These are phyloP conservation scores for Diorhabda elongata DNA, from an alignment of 1,140 invertebrate species.

Conservation along the genomic window DNA sequence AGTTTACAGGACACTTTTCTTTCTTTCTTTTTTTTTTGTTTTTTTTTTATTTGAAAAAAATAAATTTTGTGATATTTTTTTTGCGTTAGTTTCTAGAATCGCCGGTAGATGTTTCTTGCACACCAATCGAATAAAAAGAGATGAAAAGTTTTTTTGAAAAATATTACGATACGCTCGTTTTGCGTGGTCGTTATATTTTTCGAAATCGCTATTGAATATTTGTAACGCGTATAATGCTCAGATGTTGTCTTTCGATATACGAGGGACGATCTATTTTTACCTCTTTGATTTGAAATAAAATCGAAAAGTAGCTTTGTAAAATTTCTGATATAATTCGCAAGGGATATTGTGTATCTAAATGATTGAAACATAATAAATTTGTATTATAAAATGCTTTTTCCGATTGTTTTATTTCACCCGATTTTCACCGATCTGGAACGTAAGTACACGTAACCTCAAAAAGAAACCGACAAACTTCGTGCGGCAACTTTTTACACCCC, in stretches of 20 bases:
- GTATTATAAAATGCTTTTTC: constrained; percentile 43
- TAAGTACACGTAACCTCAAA: no score
- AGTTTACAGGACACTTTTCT: constrained; percentile 25
- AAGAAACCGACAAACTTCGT: no score
- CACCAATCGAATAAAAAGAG: constrained; percentile 28
- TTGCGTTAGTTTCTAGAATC: constrained; percentile 20
- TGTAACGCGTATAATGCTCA: constrained; percentile 37
- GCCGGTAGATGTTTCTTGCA: constrained; percentile 2
- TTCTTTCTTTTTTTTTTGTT: no score
- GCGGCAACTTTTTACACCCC: no score
- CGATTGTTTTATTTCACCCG: background rate
- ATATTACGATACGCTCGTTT: constrained; percentile 2
- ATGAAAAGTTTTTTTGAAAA: background rate
- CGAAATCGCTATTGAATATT: constrained; percentile 28
- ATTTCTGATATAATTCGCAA: constrained; percentile 45
- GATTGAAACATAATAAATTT: constrained; percentile 48
- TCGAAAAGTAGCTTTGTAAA: constrained; percentile 46
- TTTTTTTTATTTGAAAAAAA: no score
- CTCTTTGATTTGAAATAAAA: constrained; percentile 30
- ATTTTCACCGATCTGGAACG: no score
- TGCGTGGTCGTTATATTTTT: constrained; percentile 15
- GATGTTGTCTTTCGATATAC: constrained; percentile 28
- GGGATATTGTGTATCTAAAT: constrained; percentile 46
- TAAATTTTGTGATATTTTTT: constrained; percentile 21
- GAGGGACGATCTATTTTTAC: constrained; percentile 30